phyloP scores from a whole-genome alignment of 2,113 vertebrate genomes.

The Sylvietta virens region DNA sequence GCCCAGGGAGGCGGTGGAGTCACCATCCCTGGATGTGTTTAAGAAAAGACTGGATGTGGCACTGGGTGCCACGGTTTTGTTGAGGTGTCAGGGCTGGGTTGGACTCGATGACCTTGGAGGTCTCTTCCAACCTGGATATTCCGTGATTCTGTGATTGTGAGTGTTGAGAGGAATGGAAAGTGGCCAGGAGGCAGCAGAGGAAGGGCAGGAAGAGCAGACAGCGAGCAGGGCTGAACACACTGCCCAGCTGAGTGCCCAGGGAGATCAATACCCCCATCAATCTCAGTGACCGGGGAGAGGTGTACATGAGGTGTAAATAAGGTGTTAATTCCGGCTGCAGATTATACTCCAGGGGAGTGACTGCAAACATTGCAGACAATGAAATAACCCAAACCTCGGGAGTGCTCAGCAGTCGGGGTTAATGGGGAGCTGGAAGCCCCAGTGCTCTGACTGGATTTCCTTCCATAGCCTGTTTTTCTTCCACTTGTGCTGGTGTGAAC shows the following conservation, averaged over 20 bases:
- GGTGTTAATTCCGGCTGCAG: background rate
- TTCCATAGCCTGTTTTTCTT: background rate
- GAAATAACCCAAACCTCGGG: background rate
- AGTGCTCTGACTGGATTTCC: background rate
- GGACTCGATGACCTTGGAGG: background rate
- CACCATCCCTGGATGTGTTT: background rate
- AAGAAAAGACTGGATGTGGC: background rate
- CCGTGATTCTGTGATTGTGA: background rate
- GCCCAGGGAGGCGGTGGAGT: background rate
- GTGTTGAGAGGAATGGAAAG: background rate
- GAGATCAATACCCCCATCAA: background rate
- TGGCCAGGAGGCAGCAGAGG: background rate
- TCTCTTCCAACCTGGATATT: background rate
- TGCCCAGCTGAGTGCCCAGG: background rate
- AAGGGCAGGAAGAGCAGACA: background rate
- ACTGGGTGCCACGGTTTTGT: background rate
- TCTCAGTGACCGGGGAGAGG: background rate
- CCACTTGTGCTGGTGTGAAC: background rate
- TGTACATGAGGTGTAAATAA: background rate
- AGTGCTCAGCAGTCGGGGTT: background rate
- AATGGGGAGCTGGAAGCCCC: background rate
- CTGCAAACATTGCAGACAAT: background rate
- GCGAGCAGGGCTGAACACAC: background rate
- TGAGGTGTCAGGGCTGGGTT: background rate
- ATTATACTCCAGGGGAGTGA: background rate